These are phyloP conservation scores for Zosterops borbonicus DNA, from an alignment of 2,113 vertebrate species.

Conservation along the genomic window DNA sequence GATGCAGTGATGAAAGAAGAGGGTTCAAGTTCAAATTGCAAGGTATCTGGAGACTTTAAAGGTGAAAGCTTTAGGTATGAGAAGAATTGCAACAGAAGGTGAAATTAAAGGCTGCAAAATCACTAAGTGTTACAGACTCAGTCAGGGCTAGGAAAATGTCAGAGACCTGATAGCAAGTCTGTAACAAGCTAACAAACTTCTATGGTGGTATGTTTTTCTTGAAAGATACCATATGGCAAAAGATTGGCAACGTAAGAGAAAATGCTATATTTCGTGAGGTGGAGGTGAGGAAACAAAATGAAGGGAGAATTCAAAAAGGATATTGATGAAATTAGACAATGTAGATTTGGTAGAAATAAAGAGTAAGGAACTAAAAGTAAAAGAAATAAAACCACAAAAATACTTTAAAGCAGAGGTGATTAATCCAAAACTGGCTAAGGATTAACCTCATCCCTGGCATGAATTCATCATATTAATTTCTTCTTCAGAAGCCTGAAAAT, in stretches of 20 bases:
- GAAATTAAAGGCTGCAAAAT: neutral
- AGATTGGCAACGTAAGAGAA: neutral
- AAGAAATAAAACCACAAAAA: neutral
- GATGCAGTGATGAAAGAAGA: neutral
- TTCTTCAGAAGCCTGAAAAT: neutral
- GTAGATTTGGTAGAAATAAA: neutral
- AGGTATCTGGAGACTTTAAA: neutral
- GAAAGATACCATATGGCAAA: neutral
- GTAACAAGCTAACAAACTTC: neutral
- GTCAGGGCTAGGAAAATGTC: neutral
- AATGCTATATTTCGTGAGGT: neutral
- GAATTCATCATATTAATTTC: neutral
- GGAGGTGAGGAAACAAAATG: neutral
- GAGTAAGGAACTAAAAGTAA: neutral
- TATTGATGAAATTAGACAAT: neutral
- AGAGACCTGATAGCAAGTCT: neutral
- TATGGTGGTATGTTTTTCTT: neutral
- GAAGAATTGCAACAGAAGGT: neutral
- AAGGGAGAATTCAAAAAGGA: neutral
- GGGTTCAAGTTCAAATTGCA: neutral
- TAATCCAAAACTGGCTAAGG: neutral
- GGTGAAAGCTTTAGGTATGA: neutral
- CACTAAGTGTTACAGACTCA: neutral
- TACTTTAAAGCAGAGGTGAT: neutral
- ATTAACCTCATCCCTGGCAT: neutral